phyloP scores from a whole-genome alignment of 2,888 invertebrate genomes.

The Cordilura impudica region DNA sequence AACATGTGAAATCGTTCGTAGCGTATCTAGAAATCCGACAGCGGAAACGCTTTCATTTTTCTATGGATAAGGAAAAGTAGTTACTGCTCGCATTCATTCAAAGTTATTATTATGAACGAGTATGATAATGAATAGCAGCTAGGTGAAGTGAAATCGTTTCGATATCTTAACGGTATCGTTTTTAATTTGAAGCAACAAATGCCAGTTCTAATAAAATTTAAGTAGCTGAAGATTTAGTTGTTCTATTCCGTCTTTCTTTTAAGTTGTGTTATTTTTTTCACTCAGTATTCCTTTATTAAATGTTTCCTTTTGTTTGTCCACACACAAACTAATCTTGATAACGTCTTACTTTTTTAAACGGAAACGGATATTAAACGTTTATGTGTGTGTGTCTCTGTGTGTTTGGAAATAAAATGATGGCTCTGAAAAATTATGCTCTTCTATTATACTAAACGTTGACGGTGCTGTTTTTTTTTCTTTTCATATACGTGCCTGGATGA shows the following conservation, averaged over 20 bases:
- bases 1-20: no score
- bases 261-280: background rate
- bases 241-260: background rate
- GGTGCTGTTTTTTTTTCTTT: slow-evolving; percentile 28
- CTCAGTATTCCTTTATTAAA: slow-evolving; percentile 13
- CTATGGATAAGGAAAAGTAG: no score
- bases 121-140: no score
- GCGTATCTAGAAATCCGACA: no score
- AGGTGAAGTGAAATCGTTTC: no score
- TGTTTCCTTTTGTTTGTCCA: slow-evolving; percentile 23
- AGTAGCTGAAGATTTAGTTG: slow-evolving; percentile 1
- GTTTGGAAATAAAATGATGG: slow-evolving; percentile 22
- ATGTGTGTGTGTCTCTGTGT: slow-evolving; percentile 23
- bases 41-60: no score
- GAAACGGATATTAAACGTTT: slow-evolving; percentile 60
- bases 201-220: background rate
- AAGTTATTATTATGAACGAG: no score
- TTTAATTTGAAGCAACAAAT: background rate
- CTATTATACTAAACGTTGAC: slow-evolving; percentile 13
- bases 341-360: slow-evolving; percentile 25
- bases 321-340: slow-evolving; percentile 2
- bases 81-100: no score
- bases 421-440: slow-evolving; percentile 36
- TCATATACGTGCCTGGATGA: slow-evolving; percentile 44
- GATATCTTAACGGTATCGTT: no score